These are phyloP conservation scores for Lochmaea capreae DNA, from an alignment of 2,888 invertebrate genomes.

Conservation along the genomic window DNA sequence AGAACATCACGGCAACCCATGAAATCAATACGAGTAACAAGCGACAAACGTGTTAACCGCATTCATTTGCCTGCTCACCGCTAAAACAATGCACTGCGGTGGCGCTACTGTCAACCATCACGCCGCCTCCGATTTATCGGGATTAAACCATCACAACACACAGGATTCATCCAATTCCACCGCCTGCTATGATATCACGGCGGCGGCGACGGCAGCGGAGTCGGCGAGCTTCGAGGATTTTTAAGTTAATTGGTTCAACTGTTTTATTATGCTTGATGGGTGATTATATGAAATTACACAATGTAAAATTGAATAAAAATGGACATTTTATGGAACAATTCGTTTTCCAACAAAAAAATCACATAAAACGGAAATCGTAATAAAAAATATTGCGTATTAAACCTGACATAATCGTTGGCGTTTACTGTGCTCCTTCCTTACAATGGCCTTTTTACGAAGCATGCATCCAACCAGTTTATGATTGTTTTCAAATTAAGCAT, in stretches of 20 bases:
- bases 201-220: not conserved
- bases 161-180: conserved; percentile 26
- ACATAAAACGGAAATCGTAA: not conserved
- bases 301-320: not conserved
- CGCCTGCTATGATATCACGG: conserved; percentile 27
- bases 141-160: conserved; percentile 41
- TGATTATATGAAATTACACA: conserved; percentile 12
- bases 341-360: not conserved
- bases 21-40: conserved; percentile 65
- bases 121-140: conserved; percentile 49
- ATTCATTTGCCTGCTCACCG: conserved; percentile 66
- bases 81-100: conserved; percentile 66
- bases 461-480: too few relatives aligned
- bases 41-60: conserved; percentile 67
- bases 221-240: conserved; percentile 13
- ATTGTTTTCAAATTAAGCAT: too few relatives aligned
- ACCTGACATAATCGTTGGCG: too few relatives aligned
- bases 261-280: conserved; percentile 8
- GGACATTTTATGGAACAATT: not conserved
- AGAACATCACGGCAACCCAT: conserved; percentile 61
- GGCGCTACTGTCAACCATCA: conserved; percentile 58
- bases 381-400: not conserved
- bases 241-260: conserved; percentile 25
- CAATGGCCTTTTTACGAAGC: too few relatives aligned
- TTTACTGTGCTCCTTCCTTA: too few relatives aligned